Evolutionary conservation across 1,140 invertebrate genomes (phyloP).

Genomic region (Pentalonia nigronervosa): DNA sequence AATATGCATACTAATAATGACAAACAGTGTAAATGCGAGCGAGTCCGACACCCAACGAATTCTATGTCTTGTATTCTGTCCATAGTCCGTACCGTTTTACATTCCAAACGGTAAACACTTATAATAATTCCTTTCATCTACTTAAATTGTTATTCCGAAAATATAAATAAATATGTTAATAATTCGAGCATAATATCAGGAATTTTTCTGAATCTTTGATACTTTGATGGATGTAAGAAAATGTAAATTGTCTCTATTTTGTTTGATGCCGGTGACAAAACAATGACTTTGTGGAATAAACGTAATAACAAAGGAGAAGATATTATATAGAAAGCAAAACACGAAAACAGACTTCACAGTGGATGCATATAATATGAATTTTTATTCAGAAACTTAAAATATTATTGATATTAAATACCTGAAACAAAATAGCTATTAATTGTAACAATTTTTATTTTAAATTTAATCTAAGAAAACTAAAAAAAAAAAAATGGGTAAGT

Average conservation of each 20-base stretch:
- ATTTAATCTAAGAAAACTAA: background rate
- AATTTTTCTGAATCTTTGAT: background rate
- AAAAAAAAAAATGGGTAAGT: background rate
- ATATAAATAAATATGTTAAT: constrained; percentile 12
- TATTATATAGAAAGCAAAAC: background rate
- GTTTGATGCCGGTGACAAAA: background rate
- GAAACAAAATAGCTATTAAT: background rate
- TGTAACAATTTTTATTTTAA: background rate
- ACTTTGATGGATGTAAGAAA: background rate
- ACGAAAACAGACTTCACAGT: background rate
- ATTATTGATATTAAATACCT: background rate
- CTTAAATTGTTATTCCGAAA: background rate
- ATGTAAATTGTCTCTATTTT: background rate
- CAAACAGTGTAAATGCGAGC: background rate
- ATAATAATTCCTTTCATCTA: constrained; percentile 9
- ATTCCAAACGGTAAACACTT: background rate
- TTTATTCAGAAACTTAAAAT: background rate
- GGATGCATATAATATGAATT: background rate
- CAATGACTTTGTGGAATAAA: background rate
- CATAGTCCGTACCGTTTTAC: background rate
- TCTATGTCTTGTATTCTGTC: background rate
- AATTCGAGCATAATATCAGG: background rate
- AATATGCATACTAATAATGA: background rate
- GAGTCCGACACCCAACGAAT: background rate
- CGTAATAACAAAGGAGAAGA: constrained; percentile 9